Base-by-base conservation (phyloP, 2,888 invertebrate species). In the Eristalis arbustorum region DNA sequence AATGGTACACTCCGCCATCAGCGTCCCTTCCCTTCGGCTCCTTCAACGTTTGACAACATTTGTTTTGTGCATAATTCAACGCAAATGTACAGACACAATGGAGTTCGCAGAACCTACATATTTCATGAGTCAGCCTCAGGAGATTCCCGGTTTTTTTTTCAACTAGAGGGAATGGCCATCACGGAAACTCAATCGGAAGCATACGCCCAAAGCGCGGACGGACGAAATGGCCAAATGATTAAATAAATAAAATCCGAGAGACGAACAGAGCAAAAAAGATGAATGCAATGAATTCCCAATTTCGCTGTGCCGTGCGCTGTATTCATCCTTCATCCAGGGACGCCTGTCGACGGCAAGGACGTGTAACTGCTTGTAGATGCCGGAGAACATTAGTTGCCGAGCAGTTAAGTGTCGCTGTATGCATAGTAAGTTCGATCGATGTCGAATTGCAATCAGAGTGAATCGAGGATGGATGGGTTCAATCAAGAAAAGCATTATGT, bases 401-500 rank as follows among this genome's bases (percentile, higher is more conserved):
- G 72, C 42, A 49, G 62, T 22, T 62, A 62, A 62, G 42, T 73
- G 22, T 14, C 73, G 49, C 34, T 49, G 63, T 56, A 49, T 73
- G 73, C 63, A 73, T 73, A 73, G 49, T 63, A 73, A 63, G 49
- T 73, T 56, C n/a, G 18, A 34, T 8, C 10, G 37, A 37, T 13
- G 8, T 49, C 49, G 18, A 49, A 18, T 18, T 49, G 68, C 62
- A 76, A 76, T 76, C 68, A 68, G 62, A n/a, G 34, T 34, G 40
- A 66, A 66, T 68, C 49, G 49, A 23, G 28, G 31, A 34, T 34
- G 31, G 67, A 57, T 75, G 31, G 25, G 61, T 61, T 68, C 67
- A 68, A 76, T 68, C 68, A 76, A 49, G 61, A 66, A 67, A 68
- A 61, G 14, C 28, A 75, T 34, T 61, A 14, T 28, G 59, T 75